phyloP scores from a whole-genome alignment of 2,113 vertebrate species.

The Prunella fulvescens region DNA sequence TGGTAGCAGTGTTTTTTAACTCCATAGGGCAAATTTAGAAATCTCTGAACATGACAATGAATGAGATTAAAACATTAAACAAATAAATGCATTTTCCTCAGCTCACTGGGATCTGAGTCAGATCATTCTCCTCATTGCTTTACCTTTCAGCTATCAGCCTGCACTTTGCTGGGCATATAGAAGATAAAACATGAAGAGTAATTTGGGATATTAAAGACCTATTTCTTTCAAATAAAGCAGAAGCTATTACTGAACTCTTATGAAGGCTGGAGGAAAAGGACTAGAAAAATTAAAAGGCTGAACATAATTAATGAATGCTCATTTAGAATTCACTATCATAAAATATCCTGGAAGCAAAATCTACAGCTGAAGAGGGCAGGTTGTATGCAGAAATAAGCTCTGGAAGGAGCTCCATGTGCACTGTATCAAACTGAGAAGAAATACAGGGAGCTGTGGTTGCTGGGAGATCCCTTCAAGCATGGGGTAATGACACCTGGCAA shows the following conservation, averaged over 20 bases:
- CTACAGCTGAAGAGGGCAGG: not conserved
- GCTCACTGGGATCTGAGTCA: not conserved
- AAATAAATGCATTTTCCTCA: not conserved
- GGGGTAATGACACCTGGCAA: not conserved
- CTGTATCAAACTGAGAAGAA: not conserved
- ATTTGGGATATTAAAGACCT: constrained; percentile 26
- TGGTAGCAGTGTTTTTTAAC: not conserved
- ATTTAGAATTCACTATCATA: not conserved
- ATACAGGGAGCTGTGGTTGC: not conserved
- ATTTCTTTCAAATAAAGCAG: constrained; percentile 38
- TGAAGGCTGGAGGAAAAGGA: not conserved
- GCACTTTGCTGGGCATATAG: not conserved
- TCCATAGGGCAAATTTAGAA: not conserved
- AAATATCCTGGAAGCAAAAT: constrained; percentile 13
- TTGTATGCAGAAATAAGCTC: not conserved
- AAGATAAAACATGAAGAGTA: not conserved
- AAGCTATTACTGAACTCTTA: constrained; percentile 22
- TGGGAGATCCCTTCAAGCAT: not conserved
- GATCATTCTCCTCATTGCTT: not conserved
- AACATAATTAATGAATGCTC: constrained; percentile 37
- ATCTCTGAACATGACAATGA: not conserved
- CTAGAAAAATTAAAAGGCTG: constrained; percentile 36
- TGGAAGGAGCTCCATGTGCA: not conserved
- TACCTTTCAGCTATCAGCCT: not conserved
- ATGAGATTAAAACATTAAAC: not conserved